Percentiles rank a stretch among this genome's conserved stretches.
Conservation (phyloP, 2,113 vertebrate species). For the Tretioscincus oriximinensis region DNA sequence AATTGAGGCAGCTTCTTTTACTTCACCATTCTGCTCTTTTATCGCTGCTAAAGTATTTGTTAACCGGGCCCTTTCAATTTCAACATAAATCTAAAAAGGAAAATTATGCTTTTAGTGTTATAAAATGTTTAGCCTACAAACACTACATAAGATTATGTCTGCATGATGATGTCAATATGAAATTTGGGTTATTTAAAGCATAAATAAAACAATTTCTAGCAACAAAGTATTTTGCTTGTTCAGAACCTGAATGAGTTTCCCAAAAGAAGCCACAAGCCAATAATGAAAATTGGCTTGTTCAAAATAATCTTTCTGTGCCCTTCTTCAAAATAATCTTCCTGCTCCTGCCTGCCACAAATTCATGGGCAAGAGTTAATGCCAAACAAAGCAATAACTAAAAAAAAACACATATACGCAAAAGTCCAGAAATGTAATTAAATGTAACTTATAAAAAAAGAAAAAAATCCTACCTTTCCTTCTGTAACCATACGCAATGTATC, state of each 20-base stretch:
- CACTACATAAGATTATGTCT: background rate
- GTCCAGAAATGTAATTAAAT: background rate
- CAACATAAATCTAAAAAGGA: conserved; percentile 91
- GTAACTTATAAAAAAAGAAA: conserved; percentile 36
- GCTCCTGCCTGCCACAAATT: too few species aligned
- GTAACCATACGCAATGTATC: conserved; percentile 96
- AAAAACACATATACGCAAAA: too few species aligned
- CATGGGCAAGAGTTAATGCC: too few species aligned
- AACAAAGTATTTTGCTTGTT: too few species aligned
- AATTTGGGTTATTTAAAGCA: too few species aligned
- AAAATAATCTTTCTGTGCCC: too few species aligned
- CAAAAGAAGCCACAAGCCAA: too few species aligned
- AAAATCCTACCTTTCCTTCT: conserved; percentile 90
- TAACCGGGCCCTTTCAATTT: conserved; percentile 94
- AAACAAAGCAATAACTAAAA: too few species aligned
- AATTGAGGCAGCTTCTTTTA: conserved; percentile 94
- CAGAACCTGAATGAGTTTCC: too few species aligned
- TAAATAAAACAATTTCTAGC: too few species aligned
- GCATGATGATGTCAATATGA: background rate
- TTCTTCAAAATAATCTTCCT: too few species aligned
- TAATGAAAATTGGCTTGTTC: too few species aligned
- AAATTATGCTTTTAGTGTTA: background rate
- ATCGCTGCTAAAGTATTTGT: conserved; percentile 92
- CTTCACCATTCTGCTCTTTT: conserved; percentile 92
- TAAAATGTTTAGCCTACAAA: conserved; percentile 1